Base-by-base conservation (phyloP, 2,888 invertebrate species). In the Caenorhabditis sp. region DNA sequence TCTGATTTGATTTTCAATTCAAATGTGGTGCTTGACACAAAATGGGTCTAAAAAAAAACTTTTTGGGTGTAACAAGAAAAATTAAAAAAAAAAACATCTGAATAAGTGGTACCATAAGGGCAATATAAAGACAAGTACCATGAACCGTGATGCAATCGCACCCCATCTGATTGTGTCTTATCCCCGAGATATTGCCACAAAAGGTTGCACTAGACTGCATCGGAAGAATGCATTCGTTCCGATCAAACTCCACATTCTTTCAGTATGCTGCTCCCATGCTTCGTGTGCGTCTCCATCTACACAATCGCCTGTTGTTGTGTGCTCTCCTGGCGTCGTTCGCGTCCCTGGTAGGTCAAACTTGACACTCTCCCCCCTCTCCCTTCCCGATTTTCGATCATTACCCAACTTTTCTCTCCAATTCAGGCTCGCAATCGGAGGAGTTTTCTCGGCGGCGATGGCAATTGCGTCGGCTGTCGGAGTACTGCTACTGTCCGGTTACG, bases 391-490 rank as follows among this genome's bases (percentile, higher is more conserved):
- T 47, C 22, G 35, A 22, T 35, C 37, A 13, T 50, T 22, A 40
- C n/a, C 4, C 40, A n/a, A n/a, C n/a, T n/a, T n/a, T n/a, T n/a
- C n/a, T n/a, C 40, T 35, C 58, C 28, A 9, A 26, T 85, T 50
- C 24, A 86, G 84, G 84, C 71, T 86, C 15, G 86, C 86, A 13
- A 86, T 86, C 50, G 94, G 96, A 85, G 97, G 97, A 22, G 97
- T 97, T 88, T 92, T 97, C 20, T 96, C 96, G 0, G 96, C 97
- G 0, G 95, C 95, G 0, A 95, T 97, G 95, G 96, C 96, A 4
- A 97, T 97, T 0, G 93, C 95, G 28, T 85, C 96, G 1, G 96
- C 96, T 1, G 97, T 97, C 89, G 97, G 97, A 4, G 94, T 96
- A 71, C 96, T 96, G 88, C 95, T 96, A 93, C 96, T 97, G 92